Conservation (phyloP, 2,888 invertebrate species). For the Endomychus coccineus region DNA sequence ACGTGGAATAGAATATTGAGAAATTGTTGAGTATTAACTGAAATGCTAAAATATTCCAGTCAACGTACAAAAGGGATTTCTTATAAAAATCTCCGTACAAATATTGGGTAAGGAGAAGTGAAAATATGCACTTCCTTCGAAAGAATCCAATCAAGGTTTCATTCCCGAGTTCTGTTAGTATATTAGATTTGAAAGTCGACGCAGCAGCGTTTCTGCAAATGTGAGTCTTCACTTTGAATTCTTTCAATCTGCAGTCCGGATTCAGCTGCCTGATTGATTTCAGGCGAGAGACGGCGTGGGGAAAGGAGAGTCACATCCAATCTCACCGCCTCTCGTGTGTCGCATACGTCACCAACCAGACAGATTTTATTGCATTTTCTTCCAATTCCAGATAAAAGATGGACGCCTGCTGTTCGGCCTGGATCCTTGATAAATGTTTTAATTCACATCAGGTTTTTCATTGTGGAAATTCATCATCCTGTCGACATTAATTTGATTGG, state of each 20-base stretch:
- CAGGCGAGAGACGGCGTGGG: conserved; percentile 16
- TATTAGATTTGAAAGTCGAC: conserved; percentile 14
- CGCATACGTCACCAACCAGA: conserved; percentile 41
- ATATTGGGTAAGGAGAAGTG: no score
- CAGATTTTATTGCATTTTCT: conserved; percentile 43
- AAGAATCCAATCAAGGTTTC: conserved; percentile 34
- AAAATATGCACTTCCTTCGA: conserved; percentile 25
- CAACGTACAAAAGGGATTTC: no score
- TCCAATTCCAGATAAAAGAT: conserved; percentile 65
- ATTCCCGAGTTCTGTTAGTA: conserved; percentile 15
- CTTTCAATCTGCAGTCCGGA: conserved; percentile 29
- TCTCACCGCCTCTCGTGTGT: conserved; percentile 40
- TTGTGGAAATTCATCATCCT: no score
- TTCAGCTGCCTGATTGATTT: conserved; percentile 31
- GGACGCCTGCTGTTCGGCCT: conserved; percentile 48
- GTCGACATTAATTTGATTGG: no score
- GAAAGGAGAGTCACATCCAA: conserved; percentile 34
- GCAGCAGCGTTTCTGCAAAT: conserved; percentile 26
- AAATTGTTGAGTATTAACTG: no score
- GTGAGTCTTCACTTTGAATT: conserved; percentile 28
- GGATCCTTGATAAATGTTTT: conserved; percentile 15
- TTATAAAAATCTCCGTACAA: no score
- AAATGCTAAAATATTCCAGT: no score
- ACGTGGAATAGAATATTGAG: no score
- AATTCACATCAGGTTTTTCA: no score